Conservation (phyloP, 2,888 invertebrate genomes). For the Ditula angustiorana region DNA sequence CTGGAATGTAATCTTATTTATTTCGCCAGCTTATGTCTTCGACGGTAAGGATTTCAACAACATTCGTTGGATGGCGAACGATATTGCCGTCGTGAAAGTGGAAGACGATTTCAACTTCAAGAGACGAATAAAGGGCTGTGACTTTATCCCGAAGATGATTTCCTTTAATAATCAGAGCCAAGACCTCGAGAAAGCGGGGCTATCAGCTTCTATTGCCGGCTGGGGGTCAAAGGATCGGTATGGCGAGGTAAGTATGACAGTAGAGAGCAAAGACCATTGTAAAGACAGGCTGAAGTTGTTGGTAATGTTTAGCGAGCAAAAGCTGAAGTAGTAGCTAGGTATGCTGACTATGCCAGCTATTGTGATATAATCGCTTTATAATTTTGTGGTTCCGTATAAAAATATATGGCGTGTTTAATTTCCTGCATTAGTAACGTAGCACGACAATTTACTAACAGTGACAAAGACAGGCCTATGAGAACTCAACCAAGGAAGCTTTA, state of each 20-base stretch:
- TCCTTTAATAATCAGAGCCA: constrained; percentile 61
- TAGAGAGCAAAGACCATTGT: no score
- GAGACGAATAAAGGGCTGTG: constrained; percentile 66
- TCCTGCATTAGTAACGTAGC: no score
- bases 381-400: no score
- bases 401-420: no score
- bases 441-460: no score
- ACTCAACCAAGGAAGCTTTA: background rate
- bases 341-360: no score
- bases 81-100: constrained; percentile 74
- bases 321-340: no score
- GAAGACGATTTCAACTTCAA: constrained; percentile 73
- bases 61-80: constrained; percentile 74
- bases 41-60: constrained; percentile 72
- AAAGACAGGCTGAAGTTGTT: no score
- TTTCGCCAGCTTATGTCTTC: constrained; percentile 61
- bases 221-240: constrained; percentile 67
- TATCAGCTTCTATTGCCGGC: constrained; percentile 62
- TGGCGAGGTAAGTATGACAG: constrained; percentile 62
- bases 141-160: constrained; percentile 66
- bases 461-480: no score
- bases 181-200: constrained; percentile 58
- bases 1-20: background rate
- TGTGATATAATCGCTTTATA: no score
- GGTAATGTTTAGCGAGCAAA: no score